Percentiles rank a stretch among this genome's conserved stretches.
phyloP scores from a whole-genome alignment of 2,113 vertebrate genomes.

The Petromus typicus region DNA sequence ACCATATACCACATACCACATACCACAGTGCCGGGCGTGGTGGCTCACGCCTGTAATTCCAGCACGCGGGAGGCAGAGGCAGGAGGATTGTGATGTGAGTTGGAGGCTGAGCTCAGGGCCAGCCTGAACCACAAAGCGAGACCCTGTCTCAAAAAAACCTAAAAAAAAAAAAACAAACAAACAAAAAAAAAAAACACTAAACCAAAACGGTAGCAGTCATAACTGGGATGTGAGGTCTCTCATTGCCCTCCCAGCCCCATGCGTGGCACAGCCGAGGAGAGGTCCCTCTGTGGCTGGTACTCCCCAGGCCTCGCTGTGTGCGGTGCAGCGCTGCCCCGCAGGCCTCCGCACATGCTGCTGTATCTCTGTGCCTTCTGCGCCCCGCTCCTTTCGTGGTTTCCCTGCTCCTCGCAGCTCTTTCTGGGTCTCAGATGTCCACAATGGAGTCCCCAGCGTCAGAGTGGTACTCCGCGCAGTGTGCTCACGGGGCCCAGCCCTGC shows the following conservation, averaged over 20 bases:
- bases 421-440: neutral
- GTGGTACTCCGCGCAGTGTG: neutral
- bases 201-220: neutral
- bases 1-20: too few species aligned
- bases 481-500: rapidly evolving
- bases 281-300: neutral
- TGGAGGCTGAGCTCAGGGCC: too few species aligned
- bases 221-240: neutral
- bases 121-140: too few species aligned
- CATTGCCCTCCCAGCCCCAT: neutral
- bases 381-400: rapidly evolving
- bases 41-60: too few species aligned
- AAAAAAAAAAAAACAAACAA: too few species aligned
- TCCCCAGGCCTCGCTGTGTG: too few species aligned
- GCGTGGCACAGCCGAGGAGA: neutral
- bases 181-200: neutral
- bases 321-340: neutral
- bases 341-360: too few species aligned
- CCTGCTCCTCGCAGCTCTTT: neutral
- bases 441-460: neutral
- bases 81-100: too few species aligned
- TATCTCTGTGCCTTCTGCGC: too few species aligned
- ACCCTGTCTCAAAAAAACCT: too few species aligned
- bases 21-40: too few species aligned
- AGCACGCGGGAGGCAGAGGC: too few species aligned